Evolutionary conservation across 2,888 invertebrate species (phyloP), one percentile per base, ranked within the genome.

Genomic region (Agriopis aurantiaria): DNA sequence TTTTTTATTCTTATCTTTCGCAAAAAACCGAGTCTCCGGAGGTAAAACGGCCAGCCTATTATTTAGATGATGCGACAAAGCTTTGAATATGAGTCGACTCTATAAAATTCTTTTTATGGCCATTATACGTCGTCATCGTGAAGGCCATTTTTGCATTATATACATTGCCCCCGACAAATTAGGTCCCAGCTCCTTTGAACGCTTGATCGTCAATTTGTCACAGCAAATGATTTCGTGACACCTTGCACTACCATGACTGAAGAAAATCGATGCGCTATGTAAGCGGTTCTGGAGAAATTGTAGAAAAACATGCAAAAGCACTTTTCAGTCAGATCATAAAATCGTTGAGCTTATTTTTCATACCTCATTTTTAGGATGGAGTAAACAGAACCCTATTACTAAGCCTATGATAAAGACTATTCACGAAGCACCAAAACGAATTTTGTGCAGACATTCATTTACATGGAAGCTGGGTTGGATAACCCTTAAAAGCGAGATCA

Each of bases 61-160:
- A 90, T 88, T 89, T 86, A 88, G 86, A 90, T 87, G 86, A 88
- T 77, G 78, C 83, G 84, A 88, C 87, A 88, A 88, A 84, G 85
- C 84, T 86, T 87, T 85, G 83, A 87, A 88, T 85, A 85, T 82
- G 78, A 87, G 78, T 85, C 75, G 80, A 78, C 84, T 84, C 81
- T 84, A 82, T 82, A 80, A 79, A 75, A 78, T 73, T 74, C 78
- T 75, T 82, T 56, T 82, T 80, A 75, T 53, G 71, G 70, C 75
- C 75, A 80, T 85, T 82, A 78, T 75, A 80, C 77, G 67, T 71
- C 80, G 76, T 84, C 82, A 86, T 80, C 72, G 72, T 74, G 74
- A 65, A 60, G 58, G 71, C 74, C 75, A 78, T 85, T 85, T 81
- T 84, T 83, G 79, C 78, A 79, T 78, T 78, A 71, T 67, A 65